A percentile compares a stretch with the other conserved stretches of the same genome.
Conservation (phyloP, 2,797 vertebrate genomes). For the Protosalanx chinensis region DNA sequence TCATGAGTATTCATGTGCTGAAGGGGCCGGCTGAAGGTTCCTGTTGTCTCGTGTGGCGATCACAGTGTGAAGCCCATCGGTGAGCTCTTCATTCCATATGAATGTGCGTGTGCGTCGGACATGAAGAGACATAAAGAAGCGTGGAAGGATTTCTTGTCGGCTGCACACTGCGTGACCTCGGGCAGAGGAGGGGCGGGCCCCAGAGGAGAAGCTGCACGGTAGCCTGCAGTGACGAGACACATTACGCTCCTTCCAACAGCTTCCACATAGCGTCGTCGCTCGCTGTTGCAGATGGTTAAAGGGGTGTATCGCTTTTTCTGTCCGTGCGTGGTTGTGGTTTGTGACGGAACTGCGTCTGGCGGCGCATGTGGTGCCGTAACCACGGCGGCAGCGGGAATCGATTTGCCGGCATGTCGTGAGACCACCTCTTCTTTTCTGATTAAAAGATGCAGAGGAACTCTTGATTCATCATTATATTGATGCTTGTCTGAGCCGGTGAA, state of each 20-base stretch:
- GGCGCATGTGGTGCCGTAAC: slow-evolving; percentile 8
- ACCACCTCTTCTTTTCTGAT: slow-evolving; percentile 37
- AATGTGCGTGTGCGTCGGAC: background rate
- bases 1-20: slow-evolving; percentile 15
- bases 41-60: background rate
- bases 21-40: background rate
- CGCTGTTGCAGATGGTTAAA: slow-evolving; percentile 6
- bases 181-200: no score
- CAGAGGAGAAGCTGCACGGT: no score
- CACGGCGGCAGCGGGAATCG: slow-evolving; percentile 24
- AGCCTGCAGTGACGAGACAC: no score
- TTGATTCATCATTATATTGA: slow-evolving; percentile 39
- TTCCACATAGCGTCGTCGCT: slow-evolving; percentile 20
- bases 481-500: slow-evolving; percentile 29
- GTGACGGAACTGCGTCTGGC: background rate
- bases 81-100: background rate
- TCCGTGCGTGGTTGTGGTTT: slow-evolving; percentile 17
- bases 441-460: slow-evolving; percentile 44
- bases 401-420: slow-evolving; percentile 52
- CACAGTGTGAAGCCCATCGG: no score
- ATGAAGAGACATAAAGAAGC: no score
- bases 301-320: background rate
- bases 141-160: no score
- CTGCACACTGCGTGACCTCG: no score
- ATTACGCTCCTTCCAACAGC: slow-evolving; percentile 4